These are phyloP conservation scores for Limnephilus lunatus DNA, from an alignment of 2,888 invertebrate species.

Conservation along the genomic window DNA sequence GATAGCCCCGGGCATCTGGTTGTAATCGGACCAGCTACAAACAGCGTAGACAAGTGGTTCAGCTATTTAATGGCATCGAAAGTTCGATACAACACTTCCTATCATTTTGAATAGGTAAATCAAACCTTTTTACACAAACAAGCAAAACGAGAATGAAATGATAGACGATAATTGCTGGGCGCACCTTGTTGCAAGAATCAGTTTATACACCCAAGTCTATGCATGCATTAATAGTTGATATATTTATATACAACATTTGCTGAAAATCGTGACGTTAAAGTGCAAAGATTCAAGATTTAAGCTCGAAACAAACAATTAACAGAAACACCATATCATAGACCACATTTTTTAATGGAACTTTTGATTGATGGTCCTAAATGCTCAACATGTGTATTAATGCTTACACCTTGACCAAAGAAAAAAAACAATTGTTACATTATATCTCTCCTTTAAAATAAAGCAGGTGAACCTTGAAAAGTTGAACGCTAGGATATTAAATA, in stretches of 20 bases:
- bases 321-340: background rate
- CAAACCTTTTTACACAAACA: constrained; percentile 22
- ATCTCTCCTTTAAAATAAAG: background rate
- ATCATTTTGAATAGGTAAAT: background rate
- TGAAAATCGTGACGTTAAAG: background rate
- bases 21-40: background rate
- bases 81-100: constrained; percentile 14
- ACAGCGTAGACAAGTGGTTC: constrained; percentile 34
- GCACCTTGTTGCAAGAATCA: background rate
- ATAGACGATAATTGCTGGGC: background rate
- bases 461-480: constrained; percentile 42
- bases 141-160: background rate
- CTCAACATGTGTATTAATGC: constrained; percentile 3
- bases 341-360: background rate
- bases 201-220: background rate
- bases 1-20: constrained; percentile 12
- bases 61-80: background rate
- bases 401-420: background rate
- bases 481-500: background rate
- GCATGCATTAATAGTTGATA: background rate
- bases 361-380: background rate
- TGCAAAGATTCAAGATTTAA: background rate
- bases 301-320: background rate
- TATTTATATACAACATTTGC: background rate
- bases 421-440: background rate